Evolutionary conservation across 2,888 invertebrate genomes (phyloP), one percentile per base, ranked within the genome.

Genomic region (Xestia ashworthii): DNA sequence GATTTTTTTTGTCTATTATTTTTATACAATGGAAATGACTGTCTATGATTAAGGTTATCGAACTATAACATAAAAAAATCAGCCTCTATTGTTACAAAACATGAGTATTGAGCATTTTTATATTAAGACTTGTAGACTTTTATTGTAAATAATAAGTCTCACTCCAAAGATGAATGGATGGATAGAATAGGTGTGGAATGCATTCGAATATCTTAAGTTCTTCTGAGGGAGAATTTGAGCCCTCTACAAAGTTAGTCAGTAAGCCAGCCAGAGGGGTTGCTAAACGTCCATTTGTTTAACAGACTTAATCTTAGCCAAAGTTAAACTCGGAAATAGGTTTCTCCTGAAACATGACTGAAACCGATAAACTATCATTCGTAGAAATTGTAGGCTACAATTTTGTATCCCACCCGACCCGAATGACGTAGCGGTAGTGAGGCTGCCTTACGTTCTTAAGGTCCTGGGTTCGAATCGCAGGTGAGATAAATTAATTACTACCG

Each of bases 201-300:
- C 50, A 19, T 50, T 50, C 22, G 50, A 50, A 50, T 22, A 22
- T 50, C 3, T 50, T 50, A 50, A 50, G 22, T 32, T n/a, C 55
- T 58, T 25, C 6, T 25, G 14, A 32, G 46, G 9, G 11, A 65
- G n/a, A 60, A 65, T 69, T 69, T 65, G 11, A 50, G 38, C 32
- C 50, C 16, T 78, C 38, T 55, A 50, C 50, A 74, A 71, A 32
- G 25, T 66, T n/a, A 74, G 25, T n/a, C 22, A 46, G 53, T 78
- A 44, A 72, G 53, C 62, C 25, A 50, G 71, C 41, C 22, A 53
- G 16, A 66, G 55, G 44, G 44, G n/a, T 60, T 41, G 22, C 22
- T 64, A 48, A 68, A 60, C 14, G 22, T 44, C 32, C 68, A 55
- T 78, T 78, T 68, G n/a, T 58, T 71, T 41, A 44, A 46, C 55